Percentiles rank a stretch among this genome's conserved stretches.
These are phyloP conservation scores for Rhagonycha fulva DNA, from an alignment of 2,888 invertebrate genomes.

Conservation along the genomic window DNA sequence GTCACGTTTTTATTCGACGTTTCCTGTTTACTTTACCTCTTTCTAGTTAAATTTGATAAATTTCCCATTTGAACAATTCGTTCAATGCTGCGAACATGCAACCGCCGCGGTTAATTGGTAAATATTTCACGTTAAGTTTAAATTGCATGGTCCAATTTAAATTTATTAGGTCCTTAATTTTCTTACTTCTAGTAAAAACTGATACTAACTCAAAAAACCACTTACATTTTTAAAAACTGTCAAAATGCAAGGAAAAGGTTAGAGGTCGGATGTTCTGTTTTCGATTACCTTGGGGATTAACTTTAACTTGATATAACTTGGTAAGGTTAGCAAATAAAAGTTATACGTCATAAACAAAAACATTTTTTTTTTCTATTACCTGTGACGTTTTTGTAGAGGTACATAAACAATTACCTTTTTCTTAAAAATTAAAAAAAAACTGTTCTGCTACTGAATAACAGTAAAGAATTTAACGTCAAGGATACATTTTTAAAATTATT, in stretches of 20 bases:
- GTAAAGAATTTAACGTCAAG: neutral
- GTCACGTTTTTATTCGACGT: neutral
- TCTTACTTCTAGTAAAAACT: neutral
- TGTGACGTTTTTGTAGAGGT: neutral
- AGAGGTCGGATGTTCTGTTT: neutral
- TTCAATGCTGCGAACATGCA: neutral
- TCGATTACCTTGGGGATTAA: neutral
- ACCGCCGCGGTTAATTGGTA: neutral
- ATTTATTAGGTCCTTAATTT: neutral
- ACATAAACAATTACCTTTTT: neutral
- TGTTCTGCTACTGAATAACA: neutral
- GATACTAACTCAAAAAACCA: neutral
- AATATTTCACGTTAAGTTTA: neutral
- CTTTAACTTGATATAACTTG: neutral
- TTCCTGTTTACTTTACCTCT: neutral
- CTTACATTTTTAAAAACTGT: neutral
- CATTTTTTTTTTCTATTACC: neutral
- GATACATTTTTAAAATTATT: neutral
- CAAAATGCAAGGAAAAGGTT: neutral
- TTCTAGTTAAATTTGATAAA: neutral
- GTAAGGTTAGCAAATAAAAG: neutral
- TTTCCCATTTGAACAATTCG: neutral
- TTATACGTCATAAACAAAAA: neutral
- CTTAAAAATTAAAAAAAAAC: neutral
- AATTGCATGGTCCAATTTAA: neutral